Evolutionary conservation across 2,113 vertebrate species (phyloP).

Genomic region (Datnioides undecimradiatus): DNA sequence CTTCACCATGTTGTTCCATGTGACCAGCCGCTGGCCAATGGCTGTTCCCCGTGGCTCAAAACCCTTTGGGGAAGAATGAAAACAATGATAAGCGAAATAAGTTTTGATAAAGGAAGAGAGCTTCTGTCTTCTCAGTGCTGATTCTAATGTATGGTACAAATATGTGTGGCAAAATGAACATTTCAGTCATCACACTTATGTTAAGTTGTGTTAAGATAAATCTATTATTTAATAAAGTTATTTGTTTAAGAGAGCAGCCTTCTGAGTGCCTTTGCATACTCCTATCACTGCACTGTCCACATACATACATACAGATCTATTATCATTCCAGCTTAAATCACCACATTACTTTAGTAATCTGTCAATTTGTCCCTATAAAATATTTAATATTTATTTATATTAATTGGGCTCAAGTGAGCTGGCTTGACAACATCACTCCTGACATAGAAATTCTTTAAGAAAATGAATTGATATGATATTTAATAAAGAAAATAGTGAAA

Average conservation of each 20-base stretch:
- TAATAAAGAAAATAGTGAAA: not conserved
- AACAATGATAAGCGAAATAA: not conserved
- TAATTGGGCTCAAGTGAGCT: too few species aligned
- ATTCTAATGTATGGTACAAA: not conserved
- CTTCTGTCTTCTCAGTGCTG: not conserved
- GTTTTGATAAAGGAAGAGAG: not conserved
- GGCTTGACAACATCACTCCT: not conserved
- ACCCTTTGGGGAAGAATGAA: constrained; percentile 82
- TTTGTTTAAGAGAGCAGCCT: too few species aligned
- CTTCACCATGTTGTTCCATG: constrained; percentile 99
- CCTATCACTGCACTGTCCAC: not conserved
- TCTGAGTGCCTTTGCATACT: too few species aligned
- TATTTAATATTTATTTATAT: too few species aligned
- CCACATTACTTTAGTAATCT: too few species aligned
- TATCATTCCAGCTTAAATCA: too few species aligned
- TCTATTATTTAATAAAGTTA: too few species aligned
- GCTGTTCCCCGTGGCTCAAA: constrained; percentile 97
- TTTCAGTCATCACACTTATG: not conserved
- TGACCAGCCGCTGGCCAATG: constrained; percentile 97
- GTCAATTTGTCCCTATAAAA: too few species aligned
- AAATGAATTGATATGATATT: not conserved
- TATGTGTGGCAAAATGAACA: not conserved
- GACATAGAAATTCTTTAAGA: not conserved
- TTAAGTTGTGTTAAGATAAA: too few species aligned
- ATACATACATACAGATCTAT: too few species aligned